A percentile compares a stretch with the other conserved stretches of the same genome.
Conservation (phyloP, 2,113 vertebrate genomes). For the Promerops cafer region DNA sequence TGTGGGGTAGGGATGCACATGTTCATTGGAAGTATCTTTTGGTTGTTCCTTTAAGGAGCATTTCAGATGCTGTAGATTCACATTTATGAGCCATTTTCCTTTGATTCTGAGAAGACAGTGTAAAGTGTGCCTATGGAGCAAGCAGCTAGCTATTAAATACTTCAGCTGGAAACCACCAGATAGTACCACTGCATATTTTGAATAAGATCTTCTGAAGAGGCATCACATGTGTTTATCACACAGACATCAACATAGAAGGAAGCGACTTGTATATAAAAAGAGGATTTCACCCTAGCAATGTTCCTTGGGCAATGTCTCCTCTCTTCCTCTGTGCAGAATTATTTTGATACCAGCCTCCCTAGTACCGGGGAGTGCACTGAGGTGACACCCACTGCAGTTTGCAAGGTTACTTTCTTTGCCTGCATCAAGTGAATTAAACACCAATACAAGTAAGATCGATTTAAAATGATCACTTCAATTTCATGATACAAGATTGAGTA, state of each 20-base stretch:
- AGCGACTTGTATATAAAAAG: not conserved
- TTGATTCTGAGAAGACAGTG: not conserved
- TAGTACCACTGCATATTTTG: not conserved
- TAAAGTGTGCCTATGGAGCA: not conserved
- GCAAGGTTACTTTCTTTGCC: not conserved
- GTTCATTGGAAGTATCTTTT: not conserved
- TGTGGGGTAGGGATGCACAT: not conserved
- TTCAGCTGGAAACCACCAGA: not conserved
- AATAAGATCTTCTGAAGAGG: not conserved
- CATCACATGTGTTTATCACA: not conserved
- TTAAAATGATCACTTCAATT: not conserved
- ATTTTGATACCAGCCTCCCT: not conserved
- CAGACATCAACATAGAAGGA: not conserved
- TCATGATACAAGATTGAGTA: not conserved
- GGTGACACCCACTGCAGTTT: not conserved
- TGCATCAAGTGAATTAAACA: not conserved
- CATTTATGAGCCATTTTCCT: not conserved
- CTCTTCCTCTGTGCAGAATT: not conserved
- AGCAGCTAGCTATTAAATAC: not conserved
- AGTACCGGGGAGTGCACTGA: not conserved
- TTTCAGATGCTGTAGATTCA: not conserved
- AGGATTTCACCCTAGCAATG: accelerated
- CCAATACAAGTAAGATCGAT: not conserved
- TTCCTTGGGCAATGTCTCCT: not conserved
- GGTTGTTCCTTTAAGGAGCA: not conserved